Percentiles rank a stretch among this genome's conserved stretches.
Conservation (phyloP, 2,888 invertebrate genomes). For the Macaria notata region DNA sequence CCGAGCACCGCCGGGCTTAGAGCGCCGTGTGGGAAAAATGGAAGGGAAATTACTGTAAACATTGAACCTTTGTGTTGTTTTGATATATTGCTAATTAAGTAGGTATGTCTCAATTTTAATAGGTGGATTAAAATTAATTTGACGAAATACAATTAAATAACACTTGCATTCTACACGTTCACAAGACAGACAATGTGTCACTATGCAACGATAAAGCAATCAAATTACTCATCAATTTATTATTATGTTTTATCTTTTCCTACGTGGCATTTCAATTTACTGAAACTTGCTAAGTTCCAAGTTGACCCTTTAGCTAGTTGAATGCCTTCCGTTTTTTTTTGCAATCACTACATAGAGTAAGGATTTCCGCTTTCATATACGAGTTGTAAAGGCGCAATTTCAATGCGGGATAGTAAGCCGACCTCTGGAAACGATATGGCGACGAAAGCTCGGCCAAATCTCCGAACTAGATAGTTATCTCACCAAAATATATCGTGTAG, state of each 20-base stretch:
- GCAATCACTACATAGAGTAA: slow-evolving; percentile 7
- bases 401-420: slow-evolving; percentile 22
- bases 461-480: slow-evolving; percentile 34
- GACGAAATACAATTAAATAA: too few relatives aligned
- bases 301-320: slow-evolving; percentile 1
- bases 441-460: slow-evolving; percentile 34
- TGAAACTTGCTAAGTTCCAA: background rate
- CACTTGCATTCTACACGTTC: too few relatives aligned
- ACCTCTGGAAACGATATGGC: slow-evolving; percentile 28
- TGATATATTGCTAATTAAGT: too few relatives aligned
- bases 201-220: too few relatives aligned
- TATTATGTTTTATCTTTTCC: too few relatives aligned
- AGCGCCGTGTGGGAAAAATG: slow-evolving; percentile 10
- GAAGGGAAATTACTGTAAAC: slow-evolving; percentile 7
- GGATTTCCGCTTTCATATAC: slow-evolving; percentile 10
- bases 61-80: background rate
- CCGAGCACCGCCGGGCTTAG: slow-evolving; percentile 13
- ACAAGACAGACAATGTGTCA: too few relatives aligned
- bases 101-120: too few relatives aligned
- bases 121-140: too few relatives aligned
- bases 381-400: slow-evolving; percentile 7
- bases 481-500: slow-evolving; percentile 33
- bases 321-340: background rate
- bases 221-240: too few relatives aligned
- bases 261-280: background rate